Conservation (phyloP, 2,888 invertebrate species). For the Gasteruption jaculator region DNA sequence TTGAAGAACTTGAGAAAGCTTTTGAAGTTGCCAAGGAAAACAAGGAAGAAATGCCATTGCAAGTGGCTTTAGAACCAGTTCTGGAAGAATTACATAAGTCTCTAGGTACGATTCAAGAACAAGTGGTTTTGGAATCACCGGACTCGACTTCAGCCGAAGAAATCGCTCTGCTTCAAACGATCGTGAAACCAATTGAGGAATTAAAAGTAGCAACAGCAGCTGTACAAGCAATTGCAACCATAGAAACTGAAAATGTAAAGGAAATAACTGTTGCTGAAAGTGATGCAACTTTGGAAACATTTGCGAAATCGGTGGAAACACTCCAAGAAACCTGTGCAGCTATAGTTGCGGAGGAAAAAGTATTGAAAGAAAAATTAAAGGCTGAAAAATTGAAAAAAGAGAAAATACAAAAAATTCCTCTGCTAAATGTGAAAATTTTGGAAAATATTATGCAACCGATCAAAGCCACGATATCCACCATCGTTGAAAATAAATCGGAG, state of each 20-base stretch:
- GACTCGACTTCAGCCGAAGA: no score
- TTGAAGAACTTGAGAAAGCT: conserved; percentile 25
- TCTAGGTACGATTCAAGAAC: conserved; percentile 34
- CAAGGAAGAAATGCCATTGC: conserved; percentile 12
- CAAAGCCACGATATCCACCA: neutral
- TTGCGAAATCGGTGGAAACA: conserved; percentile 37
- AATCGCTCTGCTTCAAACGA: conserved; percentile 27
- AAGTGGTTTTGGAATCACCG: conserved; percentile 26
- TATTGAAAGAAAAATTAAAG: conserved; percentile 11
- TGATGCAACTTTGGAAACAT: conserved; percentile 41
- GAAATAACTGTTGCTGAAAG: conserved; percentile 11
- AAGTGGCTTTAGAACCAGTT: conserved; percentile 22
- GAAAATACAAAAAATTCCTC: conserved; percentile 24
- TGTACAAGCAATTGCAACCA: conserved; percentile 21
- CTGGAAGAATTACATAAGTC: conserved; percentile 35
- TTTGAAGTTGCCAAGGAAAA: conserved; percentile 24
- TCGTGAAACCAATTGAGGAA: conserved; percentile 34
- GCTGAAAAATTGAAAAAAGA: conserved; percentile 12
- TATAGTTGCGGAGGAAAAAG: conserved; percentile 1
- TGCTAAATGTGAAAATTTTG: no score
- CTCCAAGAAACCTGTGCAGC: conserved; percentile 1
- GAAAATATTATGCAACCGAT: neutral
- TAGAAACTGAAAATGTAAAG: conserved; percentile 11
- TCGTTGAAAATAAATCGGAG: neutral
- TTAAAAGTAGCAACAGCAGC: conserved; percentile 28